Percentiles rank a stretch among this genome's conserved stretches.
Conservation (phyloP, 2,797 vertebrate genomes). For the Lithobates sylvaticus region DNA sequence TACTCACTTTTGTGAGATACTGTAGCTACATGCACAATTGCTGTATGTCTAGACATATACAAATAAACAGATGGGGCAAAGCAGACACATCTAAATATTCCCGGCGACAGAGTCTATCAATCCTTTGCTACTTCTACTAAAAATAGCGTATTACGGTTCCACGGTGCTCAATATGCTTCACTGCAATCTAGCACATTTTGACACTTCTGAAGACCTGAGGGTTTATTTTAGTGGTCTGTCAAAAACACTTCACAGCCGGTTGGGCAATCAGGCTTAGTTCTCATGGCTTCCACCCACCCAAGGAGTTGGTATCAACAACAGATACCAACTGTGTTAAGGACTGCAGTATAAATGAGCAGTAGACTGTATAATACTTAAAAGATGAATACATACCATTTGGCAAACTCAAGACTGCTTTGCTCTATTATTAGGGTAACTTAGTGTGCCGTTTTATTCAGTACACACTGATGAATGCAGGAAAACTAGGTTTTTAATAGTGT, state of each 20-base stretch:
- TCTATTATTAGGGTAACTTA: too few species aligned
- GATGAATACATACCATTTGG: not conserved
- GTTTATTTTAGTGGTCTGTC: constrained; percentile 47
- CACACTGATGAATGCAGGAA: too few species aligned
- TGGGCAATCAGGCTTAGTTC: constrained; percentile 47
- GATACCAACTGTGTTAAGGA: constrained; percentile 25
- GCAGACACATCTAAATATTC: constrained; percentile 25
- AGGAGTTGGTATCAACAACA: constrained; percentile 52
- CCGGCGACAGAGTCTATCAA: constrained; percentile 1
- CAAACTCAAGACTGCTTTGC: too few species aligned
- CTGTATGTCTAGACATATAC: not conserved
- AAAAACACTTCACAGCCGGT: constrained; percentile 47
- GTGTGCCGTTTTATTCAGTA: too few species aligned
- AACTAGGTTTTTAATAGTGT: too few species aligned
- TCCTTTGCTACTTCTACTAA: constrained; percentile 11
- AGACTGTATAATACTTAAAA: not conserved
- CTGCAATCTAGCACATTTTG: constrained; percentile 28
- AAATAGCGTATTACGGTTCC: constrained; percentile 33
- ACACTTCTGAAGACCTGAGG: constrained; percentile 38
- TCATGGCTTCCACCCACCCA: constrained; percentile 37
- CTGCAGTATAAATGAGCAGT: not conserved
- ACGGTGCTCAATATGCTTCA: constrained; percentile 34
- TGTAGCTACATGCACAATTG: not conserved
- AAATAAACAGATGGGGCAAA: constrained; percentile 23
- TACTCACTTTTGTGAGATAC: too few species aligned